A percentile compares a stretch with the other conserved stretches of the same genome.
Evolutionary conservation across 2,113 vertebrate genomes (phyloP).

Genomic region (Sterrhoptilus dennistouni): DNA sequence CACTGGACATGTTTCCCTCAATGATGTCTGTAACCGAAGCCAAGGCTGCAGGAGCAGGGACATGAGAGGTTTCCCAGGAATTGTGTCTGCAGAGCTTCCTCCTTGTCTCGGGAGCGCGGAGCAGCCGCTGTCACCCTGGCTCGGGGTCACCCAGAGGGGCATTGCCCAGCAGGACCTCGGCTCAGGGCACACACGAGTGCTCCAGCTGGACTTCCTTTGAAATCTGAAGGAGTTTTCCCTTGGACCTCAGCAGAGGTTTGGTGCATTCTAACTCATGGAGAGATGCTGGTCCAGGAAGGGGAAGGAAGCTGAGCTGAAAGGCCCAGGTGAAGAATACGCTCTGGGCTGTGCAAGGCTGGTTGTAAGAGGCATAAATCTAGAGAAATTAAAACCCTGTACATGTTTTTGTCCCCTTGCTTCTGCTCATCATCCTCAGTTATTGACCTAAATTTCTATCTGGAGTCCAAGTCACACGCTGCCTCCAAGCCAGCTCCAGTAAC

Average conservation of each 20-base stretch:
- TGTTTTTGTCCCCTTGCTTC: neutral
- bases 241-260: neutral
- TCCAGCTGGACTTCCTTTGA: neutral
- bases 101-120: fast-evolving
- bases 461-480: neutral
- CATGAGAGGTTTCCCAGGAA: fast-evolving
- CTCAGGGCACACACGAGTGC: fast-evolving
- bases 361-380: neutral
- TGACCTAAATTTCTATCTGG: neutral
- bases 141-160: fast-evolving
- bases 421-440: neutral
- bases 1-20: fast-evolving
- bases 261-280: neutral
- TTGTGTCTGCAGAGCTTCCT: neutral
- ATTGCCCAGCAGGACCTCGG: fast-evolving
- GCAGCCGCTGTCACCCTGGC: fast-evolving
- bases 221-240: neutral
- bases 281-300: neutral
- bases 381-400: neutral
- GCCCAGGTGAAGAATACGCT: fast-evolving
- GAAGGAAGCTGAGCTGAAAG: fast-evolving
- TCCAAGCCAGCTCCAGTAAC: constrained; percentile 6
- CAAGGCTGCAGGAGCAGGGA: neutral
- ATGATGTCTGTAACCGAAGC: neutral
- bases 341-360: fast-evolving